Evolutionary conservation across 2,888 invertebrate species (phyloP).

Genomic region (Apamea epomidion): DNA sequence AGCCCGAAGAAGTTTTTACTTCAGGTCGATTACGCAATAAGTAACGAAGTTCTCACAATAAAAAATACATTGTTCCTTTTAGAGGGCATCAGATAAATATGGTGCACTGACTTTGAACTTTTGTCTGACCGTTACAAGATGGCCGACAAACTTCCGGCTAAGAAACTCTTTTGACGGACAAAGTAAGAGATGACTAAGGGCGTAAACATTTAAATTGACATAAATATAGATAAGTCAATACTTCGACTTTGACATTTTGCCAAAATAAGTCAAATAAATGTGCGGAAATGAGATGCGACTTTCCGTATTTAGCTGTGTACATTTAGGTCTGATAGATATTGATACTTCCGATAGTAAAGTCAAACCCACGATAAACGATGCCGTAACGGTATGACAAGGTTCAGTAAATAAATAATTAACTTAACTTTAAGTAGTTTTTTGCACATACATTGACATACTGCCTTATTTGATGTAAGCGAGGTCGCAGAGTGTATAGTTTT

Average conservation of each 20-base stretch:
- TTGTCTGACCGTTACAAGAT: constrained; percentile 3
- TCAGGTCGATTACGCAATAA: neutral
- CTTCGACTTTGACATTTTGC: constrained; percentile 36
- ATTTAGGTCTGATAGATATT: neutral
- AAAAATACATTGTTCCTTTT: constrained; percentile 21
- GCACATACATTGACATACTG: constrained; percentile 18
- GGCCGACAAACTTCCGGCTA: constrained; percentile 10
- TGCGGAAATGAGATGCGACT: constrained; percentile 35
- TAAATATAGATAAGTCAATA: constrained; percentile 12
- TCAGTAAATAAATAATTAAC: constrained; percentile 20
- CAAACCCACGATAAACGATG: neutral
- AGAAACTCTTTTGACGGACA: constrained; percentile 5
- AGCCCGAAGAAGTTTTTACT: neutral
- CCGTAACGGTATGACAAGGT: constrained; percentile 16
- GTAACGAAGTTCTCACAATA: neutral
- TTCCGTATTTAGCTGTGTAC: constrained; percentile 14
- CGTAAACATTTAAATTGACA: neutral
- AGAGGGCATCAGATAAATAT: constrained; percentile 7
- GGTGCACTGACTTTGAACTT: constrained; percentile 37
- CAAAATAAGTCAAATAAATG: constrained; percentile 28
- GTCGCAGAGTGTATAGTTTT: neutral
- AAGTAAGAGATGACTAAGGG: constrained; percentile 16
- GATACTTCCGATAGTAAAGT: constrained; percentile 36
- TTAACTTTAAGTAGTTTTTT: constrained; percentile 21
- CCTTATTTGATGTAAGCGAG: constrained; percentile 22